These are phyloP conservation scores for Drosophila paulistorum DNA, from an alignment of 1,140 invertebrate genomes.

Conservation along the genomic window DNA sequence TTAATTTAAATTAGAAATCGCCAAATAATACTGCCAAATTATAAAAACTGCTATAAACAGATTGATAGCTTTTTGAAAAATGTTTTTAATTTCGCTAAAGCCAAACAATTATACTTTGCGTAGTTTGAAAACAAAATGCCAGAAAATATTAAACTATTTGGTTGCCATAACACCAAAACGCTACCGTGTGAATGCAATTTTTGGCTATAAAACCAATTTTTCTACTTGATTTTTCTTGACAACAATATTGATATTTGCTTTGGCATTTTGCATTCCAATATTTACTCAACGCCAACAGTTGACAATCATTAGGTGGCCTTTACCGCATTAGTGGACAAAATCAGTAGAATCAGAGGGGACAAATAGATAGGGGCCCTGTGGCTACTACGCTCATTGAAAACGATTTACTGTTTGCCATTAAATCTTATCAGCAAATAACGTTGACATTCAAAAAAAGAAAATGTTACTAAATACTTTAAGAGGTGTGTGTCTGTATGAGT, in stretches of 20 bases:
- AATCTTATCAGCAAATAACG: slow-evolving; percentile 56
- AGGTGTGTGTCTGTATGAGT: slow-evolving; percentile 26
- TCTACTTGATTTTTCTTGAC: not conserved
- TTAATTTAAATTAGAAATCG: too few relatives aligned
- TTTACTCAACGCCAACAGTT: slow-evolving; percentile 1
- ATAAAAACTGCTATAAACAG: too few relatives aligned
- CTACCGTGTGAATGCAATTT: not conserved
- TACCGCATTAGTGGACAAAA: slow-evolving; percentile 7
- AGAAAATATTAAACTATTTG: too few relatives aligned
- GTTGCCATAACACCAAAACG: too few relatives aligned
- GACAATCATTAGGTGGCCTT: not conserved
- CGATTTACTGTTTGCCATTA: slow-evolving; percentile 41
- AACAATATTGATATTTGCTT: not conserved
- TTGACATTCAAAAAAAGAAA: slow-evolving; percentile 67
- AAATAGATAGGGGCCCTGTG: not conserved
- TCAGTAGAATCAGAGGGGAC: not conserved
- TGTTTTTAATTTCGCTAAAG: too few relatives aligned
- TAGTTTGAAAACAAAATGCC: too few relatives aligned
- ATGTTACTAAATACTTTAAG: slow-evolving; percentile 51
- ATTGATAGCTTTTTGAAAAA: too few relatives aligned
- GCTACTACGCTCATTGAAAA: slow-evolving; percentile 35
- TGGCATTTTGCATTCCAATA: not conserved
- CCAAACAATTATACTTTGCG: too few relatives aligned
- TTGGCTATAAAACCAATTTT: not conserved
- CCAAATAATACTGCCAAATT: too few relatives aligned